Conservation (phyloP, 2,113 vertebrate species). For the Brevimyrus niger region DNA sequence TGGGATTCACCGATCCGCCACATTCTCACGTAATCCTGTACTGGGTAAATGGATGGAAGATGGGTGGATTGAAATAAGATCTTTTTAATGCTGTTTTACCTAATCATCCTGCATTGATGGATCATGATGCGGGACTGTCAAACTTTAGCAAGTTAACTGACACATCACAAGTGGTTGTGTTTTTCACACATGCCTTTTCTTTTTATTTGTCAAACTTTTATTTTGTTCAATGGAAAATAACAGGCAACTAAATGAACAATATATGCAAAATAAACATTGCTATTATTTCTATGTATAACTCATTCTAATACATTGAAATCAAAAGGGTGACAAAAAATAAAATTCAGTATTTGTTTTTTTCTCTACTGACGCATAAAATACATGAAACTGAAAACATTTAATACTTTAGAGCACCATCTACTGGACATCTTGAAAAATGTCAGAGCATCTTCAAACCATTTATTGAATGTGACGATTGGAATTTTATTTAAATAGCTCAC, state of each 20-base stretch:
- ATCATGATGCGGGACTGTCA: not conserved
- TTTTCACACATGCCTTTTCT: not conserved
- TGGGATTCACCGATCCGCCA: not conserved
- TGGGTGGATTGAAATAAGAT: not conserved
- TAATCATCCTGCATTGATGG: not conserved
- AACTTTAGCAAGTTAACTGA: not conserved
- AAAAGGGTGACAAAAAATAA: not conserved
- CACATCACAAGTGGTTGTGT: not conserved
- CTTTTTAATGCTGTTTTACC: not conserved
- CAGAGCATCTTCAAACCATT: not conserved
- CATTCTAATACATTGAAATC: not conserved
- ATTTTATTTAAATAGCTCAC: not conserved
- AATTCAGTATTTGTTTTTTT: not conserved
- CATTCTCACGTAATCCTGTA: not conserved
- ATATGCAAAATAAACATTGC: not conserved
- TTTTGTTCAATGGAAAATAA: not conserved
- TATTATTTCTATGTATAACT: not conserved
- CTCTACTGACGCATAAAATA: not conserved
- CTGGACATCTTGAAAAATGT: not conserved
- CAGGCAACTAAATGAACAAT: not conserved
- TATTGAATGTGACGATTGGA: not conserved
- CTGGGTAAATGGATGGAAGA: not conserved
- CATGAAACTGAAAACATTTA: not conserved
- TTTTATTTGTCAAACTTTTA: not conserved
- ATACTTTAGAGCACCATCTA: slow-evolving; percentile 8